Percentiles rank a stretch among this genome's conserved stretches.
These are phyloP conservation scores for Alentia gelatinosa DNA, from an alignment of 2,888 invertebrate genomes.

Conservation along the genomic window DNA sequence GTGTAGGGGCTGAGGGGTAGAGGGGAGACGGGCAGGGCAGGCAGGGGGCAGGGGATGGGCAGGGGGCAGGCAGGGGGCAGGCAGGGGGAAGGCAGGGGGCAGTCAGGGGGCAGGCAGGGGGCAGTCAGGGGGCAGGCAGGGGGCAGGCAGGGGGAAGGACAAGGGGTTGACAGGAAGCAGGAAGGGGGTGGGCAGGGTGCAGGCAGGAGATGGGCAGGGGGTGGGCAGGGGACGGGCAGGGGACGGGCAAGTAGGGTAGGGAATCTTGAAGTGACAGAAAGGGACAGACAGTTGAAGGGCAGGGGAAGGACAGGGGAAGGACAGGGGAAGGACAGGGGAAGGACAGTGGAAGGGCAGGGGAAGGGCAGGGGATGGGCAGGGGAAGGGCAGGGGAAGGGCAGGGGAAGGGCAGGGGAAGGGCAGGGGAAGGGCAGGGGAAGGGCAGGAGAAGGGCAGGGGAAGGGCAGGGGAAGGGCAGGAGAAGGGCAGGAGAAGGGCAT, in stretches of 20 bases:
- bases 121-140: background rate
- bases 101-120: background rate
- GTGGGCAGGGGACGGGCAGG: background rate
- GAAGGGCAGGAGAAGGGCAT: background rate
- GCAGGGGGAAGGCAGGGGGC: background rate
- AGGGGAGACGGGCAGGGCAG: background rate
- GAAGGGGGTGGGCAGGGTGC: too few species aligned
- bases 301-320: background rate
- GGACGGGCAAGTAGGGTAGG: background rate
- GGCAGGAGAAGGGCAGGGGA: background rate
- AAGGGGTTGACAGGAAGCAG: too few species aligned
- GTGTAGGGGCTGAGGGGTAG: background rate
- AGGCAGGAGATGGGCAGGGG: too few species aligned
- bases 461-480: background rate
- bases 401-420: background rate
- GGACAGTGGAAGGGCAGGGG: background rate
- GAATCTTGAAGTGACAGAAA: background rate
- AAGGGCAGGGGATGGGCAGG: background rate
- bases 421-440: background rate
- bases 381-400: background rate
- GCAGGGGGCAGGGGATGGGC: background rate
- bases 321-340: background rate
- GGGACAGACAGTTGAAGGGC: background rate
- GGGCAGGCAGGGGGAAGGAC: too few species aligned
- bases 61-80: background rate